Percentiles rank a stretch among this genome's conserved stretches.
phyloP scores from a whole-genome alignment of 2,113 vertebrate species.

The Ciconia boyciana region DNA sequence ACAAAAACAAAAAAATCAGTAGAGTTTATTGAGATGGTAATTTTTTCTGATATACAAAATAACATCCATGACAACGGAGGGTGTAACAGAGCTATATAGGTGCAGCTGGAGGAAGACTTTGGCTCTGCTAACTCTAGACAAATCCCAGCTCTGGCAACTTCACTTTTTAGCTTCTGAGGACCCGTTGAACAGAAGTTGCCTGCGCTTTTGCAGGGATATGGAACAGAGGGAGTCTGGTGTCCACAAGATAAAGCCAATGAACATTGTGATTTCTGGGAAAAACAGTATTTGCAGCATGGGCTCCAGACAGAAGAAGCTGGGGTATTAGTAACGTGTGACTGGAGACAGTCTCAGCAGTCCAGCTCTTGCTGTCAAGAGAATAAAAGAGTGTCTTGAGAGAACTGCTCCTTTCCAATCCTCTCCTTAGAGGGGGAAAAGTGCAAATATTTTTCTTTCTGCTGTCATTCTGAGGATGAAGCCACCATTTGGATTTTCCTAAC shows the following conservation, averaged over 20 bases:
- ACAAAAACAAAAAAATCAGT: not conserved
- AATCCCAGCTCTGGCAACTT: not conserved
- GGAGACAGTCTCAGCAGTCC: not conserved
- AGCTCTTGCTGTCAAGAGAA: not conserved
- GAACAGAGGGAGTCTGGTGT: not conserved
- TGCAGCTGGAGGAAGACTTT: not conserved
- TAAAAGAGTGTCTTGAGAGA: constrained; percentile 7
- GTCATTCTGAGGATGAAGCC: constrained; percentile 8
- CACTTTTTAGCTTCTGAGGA: not conserved
- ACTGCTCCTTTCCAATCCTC: not conserved
- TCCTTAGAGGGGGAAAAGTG: not conserved
- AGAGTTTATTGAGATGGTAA: not conserved
- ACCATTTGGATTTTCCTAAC: constrained; percentile 29
- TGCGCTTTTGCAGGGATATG: not conserved
- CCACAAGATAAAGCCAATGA: not conserved
- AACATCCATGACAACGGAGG: not conserved
- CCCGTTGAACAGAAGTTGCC: not conserved
- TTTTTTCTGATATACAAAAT: constrained; percentile 11
- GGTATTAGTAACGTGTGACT: constrained; percentile 3
- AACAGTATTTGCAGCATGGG: not conserved
- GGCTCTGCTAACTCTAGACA: not conserved
- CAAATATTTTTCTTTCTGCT: constrained; percentile 47
- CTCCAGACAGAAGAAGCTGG: not conserved
- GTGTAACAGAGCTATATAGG: not conserved
- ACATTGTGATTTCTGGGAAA: not conserved